A percentile compares a stretch with the other conserved stretches of the same genome.
These are phyloP conservation scores for Erpobdella octoculata DNA, from an alignment of 2,888 invertebrate genomes.

Conservation along the genomic window DNA sequence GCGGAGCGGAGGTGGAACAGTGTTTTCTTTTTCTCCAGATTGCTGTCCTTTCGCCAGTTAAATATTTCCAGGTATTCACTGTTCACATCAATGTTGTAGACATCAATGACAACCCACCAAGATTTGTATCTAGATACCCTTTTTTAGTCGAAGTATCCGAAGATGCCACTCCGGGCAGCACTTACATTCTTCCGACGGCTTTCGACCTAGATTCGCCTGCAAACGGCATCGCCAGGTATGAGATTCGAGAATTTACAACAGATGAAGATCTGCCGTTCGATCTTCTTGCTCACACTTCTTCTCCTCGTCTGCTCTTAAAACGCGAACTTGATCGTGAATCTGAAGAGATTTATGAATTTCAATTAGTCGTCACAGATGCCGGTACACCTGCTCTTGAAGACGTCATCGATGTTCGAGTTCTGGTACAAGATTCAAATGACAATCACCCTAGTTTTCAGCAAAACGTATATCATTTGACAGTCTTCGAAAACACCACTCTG, in stretches of 20 bases:
- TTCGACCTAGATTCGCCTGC: background rate
- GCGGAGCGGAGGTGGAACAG: constrained; percentile 42
- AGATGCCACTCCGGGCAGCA: background rate
- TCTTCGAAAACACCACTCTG: constrained; percentile 56
- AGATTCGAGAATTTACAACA: background rate
- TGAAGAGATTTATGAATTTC: background rate
- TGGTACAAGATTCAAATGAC: constrained; percentile 47
- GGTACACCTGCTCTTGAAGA: background rate
- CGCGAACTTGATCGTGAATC: background rate
- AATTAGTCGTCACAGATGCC: background rate
- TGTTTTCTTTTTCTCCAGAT: background rate
- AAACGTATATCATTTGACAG: constrained; percentile 75
- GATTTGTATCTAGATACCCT: constrained; percentile 35
- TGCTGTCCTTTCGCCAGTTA: background rate
- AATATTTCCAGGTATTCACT: background rate
- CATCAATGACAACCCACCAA: constrained; percentile 47
- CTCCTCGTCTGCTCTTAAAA: background rate
- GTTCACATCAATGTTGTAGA: constrained; percentile 44
- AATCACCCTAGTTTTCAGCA: constrained; percentile 55
- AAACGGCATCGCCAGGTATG: background rate
- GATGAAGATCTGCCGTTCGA: background rate
- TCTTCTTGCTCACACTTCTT: background rate
- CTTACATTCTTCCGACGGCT: background rate
- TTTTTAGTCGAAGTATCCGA: background rate
- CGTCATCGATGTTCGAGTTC: constrained; percentile 38